Evolutionary conservation across 2,888 invertebrate species (phyloP), one percentile per base, ranked within the genome.

Genomic region (Cylindroiulus punctatus): DNA sequence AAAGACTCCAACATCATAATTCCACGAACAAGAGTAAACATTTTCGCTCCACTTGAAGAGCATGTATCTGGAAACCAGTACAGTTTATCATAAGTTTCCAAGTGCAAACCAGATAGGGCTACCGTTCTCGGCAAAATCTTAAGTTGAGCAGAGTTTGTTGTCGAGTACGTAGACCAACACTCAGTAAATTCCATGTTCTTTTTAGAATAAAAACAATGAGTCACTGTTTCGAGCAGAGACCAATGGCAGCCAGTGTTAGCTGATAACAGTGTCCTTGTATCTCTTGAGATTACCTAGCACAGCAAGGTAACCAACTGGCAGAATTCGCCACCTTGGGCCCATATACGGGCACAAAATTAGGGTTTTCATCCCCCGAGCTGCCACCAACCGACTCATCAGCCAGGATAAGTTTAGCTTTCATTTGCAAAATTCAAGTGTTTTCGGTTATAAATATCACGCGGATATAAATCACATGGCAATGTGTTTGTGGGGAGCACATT

Each of bases 371-470:
- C 65, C 65, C 22, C 10, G 10, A 26, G 57, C 57, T n/a, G n/a
- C n/a, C n/a, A 76, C 30, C 17, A 30, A 76, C 30, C 76, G 76
- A 76, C 30, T 76, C 76, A 76, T 76, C 76, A 76, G 26, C 17
- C 30, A 14, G 76, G 76, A 14, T 76, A 76, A 30, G 30, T 76
- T 76, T 76, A 76, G 30, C 76, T 76, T 76, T 76, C 76, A 76
- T 76, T 76, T 76, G 76, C 76, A 76, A 76, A 30, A 76, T 76
- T 76, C 76, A 14, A 76, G 76, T 30, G 76, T 76, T 76, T 76
- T 32, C 30, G 17, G 76, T 76, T 76, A 76, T 76, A 76, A 76
- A 76, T 76, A 76, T 32, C 76, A 30, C 30, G 14, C 14, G 30
- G 12, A 76, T 30, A 76, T 76, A 76, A 76, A 76, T 76, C 76